Percentiles rank a stretch among this genome's conserved stretches.
phyloP scores from a whole-genome alignment of 2,888 invertebrate genomes.

The Drosophila nr. fundita region DNA sequence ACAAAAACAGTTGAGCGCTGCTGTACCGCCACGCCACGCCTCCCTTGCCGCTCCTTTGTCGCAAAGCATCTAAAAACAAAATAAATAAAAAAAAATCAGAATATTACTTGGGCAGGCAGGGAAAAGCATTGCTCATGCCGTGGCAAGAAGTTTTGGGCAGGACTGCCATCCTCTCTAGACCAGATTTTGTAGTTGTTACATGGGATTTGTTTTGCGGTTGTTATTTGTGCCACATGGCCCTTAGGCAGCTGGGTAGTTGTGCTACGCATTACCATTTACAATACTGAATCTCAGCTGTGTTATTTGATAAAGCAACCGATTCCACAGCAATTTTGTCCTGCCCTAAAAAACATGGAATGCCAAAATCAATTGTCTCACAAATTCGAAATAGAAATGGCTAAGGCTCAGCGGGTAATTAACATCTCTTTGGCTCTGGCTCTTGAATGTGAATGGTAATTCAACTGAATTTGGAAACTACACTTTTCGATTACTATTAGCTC shows the following conservation, averaged over 20 bases:
- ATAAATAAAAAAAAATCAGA: background rate
- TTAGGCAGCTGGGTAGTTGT: conserved; percentile 10
- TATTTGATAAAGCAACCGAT: conserved; percentile 4
- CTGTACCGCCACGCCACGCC: conserved; percentile 13
- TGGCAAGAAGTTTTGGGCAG: conserved; percentile 18
- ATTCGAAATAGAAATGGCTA: background rate
- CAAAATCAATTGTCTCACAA: background rate
- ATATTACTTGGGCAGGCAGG: background rate
- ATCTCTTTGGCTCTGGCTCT: background rate
- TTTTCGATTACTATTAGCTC: background rate
- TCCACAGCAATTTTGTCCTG: background rate
- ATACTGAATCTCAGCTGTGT: conserved; percentile 17
- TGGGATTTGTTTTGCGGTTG: conserved; percentile 35
- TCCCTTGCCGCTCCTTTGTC: too few relatives aligned
- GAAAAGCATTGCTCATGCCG: conserved; percentile 35
- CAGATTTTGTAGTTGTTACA: conserved; percentile 33
- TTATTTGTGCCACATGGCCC: conserved; percentile 16
- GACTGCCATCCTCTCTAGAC: conserved; percentile 7
- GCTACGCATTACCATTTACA: conserved; percentile 27
- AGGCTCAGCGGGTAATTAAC: background rate
- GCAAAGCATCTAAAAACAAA: conserved; percentile 15
- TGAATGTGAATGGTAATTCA: background rate
- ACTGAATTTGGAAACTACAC: background rate
- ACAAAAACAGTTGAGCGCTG: conserved; percentile 50
- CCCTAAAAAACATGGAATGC: background rate